Evolutionary conservation across 2,797 vertebrate genomes (phyloP).

Genomic region (Gephyroberyx darwinii): DNA sequence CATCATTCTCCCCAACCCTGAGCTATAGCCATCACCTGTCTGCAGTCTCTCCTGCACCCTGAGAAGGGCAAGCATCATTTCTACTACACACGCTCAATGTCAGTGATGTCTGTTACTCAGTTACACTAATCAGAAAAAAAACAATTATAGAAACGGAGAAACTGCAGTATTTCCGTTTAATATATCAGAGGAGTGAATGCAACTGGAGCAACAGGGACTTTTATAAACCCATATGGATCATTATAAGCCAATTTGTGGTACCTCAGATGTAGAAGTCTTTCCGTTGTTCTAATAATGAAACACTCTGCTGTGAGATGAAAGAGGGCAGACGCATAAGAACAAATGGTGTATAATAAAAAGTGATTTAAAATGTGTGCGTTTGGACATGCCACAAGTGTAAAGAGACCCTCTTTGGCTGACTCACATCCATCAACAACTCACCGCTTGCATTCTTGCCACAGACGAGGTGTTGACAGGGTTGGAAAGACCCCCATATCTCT

Average conservation of each 20-base stretch:
- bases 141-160: too few species aligned
- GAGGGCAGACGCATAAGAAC: not conserved
- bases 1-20: slow-evolving; percentile 16
- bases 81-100: slow-evolving; percentile 5
- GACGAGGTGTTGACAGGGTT: slow-evolving; percentile 92
- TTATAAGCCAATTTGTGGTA: not conserved
- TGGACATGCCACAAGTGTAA: not conserved
- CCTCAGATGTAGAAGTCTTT: not conserved
- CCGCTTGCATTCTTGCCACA: slow-evolving; percentile 95
- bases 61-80: slow-evolving; percentile 17
- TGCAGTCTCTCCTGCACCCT: slow-evolving; percentile 21
- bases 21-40: slow-evolving; percentile 31
- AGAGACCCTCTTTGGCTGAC: slow-evolving; percentile 22
- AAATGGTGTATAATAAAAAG: not conserved
- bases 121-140: not conserved
- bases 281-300: not conserved
- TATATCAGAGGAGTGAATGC: too few species aligned
- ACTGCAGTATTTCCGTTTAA: too few species aligned
- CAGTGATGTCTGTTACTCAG: not conserved
- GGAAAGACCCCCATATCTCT: slow-evolving; percentile 94
- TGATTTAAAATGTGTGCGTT: not conserved
- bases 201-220: too few species aligned
- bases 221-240: not conserved
- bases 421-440: slow-evolving; percentile 77
- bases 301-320: not conserved